Evolutionary conservation across 2,113 vertebrate species (phyloP).

Genomic region (Laticauda laticaudata): DNA sequence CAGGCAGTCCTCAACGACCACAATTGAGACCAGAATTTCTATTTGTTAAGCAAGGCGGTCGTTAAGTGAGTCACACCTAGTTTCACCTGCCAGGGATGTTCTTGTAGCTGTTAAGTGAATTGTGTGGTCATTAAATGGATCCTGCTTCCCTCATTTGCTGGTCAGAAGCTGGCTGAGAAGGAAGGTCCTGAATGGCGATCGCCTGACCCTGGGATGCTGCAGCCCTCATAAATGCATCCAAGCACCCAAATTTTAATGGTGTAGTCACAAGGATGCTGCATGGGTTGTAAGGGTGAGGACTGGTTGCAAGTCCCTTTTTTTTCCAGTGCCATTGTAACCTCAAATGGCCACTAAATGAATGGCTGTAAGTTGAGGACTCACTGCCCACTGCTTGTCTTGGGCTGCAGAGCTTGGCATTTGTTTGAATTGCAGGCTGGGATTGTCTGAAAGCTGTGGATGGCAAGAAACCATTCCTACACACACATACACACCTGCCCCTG

Average conservation of each 20-base stretch:
- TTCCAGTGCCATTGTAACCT: background rate
- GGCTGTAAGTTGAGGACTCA: background rate
- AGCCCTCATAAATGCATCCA: background rate
- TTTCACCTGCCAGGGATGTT: background rate
- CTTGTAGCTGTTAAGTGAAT: background rate
- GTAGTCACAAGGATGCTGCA: background rate
- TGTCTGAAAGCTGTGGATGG: background rate
- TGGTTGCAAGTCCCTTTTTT: background rate
- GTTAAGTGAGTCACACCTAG: background rate
- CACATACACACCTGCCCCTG: background rate
- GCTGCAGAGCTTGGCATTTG: background rate
- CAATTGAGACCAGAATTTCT: background rate
- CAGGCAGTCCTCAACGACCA: background rate
- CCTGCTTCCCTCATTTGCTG: background rate
- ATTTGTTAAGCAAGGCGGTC: background rate
- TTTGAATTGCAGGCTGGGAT: background rate
- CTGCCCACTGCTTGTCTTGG: background rate
- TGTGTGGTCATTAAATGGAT: background rate
- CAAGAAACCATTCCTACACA: background rate
- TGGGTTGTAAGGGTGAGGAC: background rate
- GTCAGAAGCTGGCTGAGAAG: background rate
- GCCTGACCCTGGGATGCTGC: accelerated
- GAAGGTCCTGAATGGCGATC: background rate
- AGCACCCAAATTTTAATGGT: background rate
- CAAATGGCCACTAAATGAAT: background rate